Percentiles rank a stretch among this genome's conserved stretches.
Conservation (phyloP, 2,888 invertebrate species). For the Furcula furcula region DNA sequence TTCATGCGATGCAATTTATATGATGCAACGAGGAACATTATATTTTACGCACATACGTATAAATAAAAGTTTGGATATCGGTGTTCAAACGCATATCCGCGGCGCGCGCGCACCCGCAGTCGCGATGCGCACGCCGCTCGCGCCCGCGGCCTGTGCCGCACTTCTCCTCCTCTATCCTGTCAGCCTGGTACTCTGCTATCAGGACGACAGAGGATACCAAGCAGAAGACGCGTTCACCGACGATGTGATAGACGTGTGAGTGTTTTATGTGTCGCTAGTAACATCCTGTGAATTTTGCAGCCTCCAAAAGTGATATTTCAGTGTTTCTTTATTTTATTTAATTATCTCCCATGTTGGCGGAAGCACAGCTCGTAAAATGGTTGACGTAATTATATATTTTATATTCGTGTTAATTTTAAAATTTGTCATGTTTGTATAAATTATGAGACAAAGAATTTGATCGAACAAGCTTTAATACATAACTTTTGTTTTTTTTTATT, state of each 20-base stretch:
- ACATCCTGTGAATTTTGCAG: conserved; percentile 14
- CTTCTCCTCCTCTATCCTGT: conserved; percentile 54
- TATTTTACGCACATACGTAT: conserved; percentile 20
- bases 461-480: no score
- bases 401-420: neutral
- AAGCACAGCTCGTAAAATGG: conserved; percentile 23
- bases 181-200: conserved; percentile 58
- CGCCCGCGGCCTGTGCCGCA: conserved; percentile 54
- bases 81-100: conserved; percentile 64
- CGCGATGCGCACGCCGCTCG: conserved; percentile 72
- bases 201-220: conserved; percentile 61
- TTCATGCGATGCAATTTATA: conserved; percentile 1
- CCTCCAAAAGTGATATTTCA: conserved; percentile 23
- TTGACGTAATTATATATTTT: conserved; percentile 3
- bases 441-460: neutral
- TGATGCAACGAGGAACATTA: conserved; percentile 15
- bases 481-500: no score
- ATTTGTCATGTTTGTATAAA: neutral
- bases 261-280: conserved; percentile 35
- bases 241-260: conserved; percentile 72
- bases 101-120: conserved; percentile 54
- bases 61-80: conserved; percentile 56
- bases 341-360: conserved; percentile 21
- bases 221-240: conserved; percentile 65
- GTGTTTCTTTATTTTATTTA: conserved; percentile 21